Conservation (phyloP, 2,113 vertebrate genomes). For the Daphoenositta chrysoptera region DNA sequence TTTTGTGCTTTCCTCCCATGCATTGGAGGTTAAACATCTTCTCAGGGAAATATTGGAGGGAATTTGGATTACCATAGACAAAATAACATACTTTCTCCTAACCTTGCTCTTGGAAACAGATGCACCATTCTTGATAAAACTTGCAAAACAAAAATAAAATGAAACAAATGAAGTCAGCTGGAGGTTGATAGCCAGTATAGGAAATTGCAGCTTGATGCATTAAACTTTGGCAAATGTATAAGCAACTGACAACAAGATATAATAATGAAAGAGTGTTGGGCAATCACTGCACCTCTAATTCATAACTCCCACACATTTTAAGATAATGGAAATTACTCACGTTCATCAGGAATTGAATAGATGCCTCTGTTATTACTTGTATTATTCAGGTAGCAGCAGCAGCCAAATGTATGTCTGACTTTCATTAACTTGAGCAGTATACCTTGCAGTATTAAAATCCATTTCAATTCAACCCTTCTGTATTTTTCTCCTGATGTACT, state of each 20-base stretch:
- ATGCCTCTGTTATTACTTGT: constrained; percentile 59
- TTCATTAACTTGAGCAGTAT: constrained; percentile 53
- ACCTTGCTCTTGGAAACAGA: constrained; percentile 44
- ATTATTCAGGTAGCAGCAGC: constrained; percentile 45
- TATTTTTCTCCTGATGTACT: constrained; percentile 4
- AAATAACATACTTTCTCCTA: constrained; percentile 51
- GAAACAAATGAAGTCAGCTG: background rate
- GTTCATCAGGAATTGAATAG: constrained; percentile 58
- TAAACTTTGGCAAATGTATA: constrained; percentile 55
- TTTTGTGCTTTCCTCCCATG: background rate
- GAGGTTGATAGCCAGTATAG: background rate
- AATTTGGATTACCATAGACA: constrained; percentile 7
- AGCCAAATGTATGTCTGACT: constrained; percentile 54
- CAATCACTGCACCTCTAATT: constrained; percentile 50
- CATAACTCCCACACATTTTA: constrained; percentile 50
- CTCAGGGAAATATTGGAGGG: background rate
- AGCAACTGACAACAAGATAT: constrained; percentile 49
- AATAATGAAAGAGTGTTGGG: constrained; percentile 57
- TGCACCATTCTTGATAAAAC: constrained; percentile 24
- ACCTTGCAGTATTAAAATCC: constrained; percentile 43
- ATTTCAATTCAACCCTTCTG: background rate
- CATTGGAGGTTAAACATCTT: background rate
- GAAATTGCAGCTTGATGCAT: constrained; percentile 31
- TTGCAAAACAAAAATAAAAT: constrained; percentile 34
- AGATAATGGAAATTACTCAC: constrained; percentile 63